Conservation (phyloP, 1,140 invertebrate species). For the Macrobrachium nipponense region DNA sequence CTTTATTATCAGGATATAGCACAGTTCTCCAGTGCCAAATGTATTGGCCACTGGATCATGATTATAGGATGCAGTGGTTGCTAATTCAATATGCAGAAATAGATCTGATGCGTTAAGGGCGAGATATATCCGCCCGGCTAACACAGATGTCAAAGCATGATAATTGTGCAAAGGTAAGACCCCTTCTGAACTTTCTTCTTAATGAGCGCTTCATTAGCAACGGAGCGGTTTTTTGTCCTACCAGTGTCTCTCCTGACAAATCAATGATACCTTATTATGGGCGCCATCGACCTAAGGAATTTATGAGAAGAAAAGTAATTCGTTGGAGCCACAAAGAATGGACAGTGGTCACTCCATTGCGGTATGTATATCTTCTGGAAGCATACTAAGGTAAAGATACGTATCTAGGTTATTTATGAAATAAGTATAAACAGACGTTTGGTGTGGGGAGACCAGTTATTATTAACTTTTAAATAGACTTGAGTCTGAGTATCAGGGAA, state of each 20-base stretch:
- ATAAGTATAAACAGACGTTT: too few species aligned
- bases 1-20: neutral
- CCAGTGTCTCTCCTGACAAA: too few species aligned
- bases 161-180: slow-evolving; percentile 18
- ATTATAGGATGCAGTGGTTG: slow-evolving; percentile 15
- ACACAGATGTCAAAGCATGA: slow-evolving; percentile 29
- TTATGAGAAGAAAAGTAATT: too few species aligned
- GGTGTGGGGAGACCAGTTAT: too few species aligned
- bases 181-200: slow-evolving; percentile 15
- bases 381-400: too few species aligned
- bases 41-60: slow-evolving; percentile 27
- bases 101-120: slow-evolving; percentile 25
- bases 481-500: too few species aligned
- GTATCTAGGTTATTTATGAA: too few species aligned
- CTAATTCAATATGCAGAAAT: slow-evolving; percentile 30
- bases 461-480: too few species aligned
- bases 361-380: too few species aligned
- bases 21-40: slow-evolving; percentile 9
- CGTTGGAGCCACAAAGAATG: too few species aligned
- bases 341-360: too few species aligned
- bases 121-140: slow-evolving; percentile 32
- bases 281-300: too few species aligned
- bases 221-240: slow-evolving; percentile 12
- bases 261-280: slow-evolving; percentile 32
- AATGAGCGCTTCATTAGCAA: slow-evolving; percentile 21